These are phyloP conservation scores for Lacerta bilineata DNA, from an alignment of 2,797 vertebrate species.

Conservation along the genomic window DNA sequence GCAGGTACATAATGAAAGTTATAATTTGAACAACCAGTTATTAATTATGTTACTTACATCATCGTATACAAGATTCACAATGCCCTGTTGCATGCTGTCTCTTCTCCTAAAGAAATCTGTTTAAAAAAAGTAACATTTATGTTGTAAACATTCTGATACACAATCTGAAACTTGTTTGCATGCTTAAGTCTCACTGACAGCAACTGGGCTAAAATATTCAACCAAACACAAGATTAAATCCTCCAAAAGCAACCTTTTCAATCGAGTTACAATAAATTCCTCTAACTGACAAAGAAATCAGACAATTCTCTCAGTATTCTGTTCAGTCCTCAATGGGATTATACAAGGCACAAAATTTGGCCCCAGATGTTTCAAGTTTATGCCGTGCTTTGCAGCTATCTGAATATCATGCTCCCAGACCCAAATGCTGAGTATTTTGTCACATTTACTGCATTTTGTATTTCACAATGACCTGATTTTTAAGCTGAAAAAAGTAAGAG, in stretches of 20 bases:
- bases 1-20: not conserved
- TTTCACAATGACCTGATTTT: not conserved
- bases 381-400: no score
- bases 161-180: not conserved
- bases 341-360: not conserved
- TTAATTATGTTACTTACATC: constrained; percentile 83
- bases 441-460: not conserved
- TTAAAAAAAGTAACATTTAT: constrained; percentile 39
- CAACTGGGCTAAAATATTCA: not conserved
- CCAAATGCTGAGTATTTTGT: not conserved
- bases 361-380: not conserved
- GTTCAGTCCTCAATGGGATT: not conserved
- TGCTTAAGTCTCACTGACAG: not conserved
- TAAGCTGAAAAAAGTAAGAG: not conserved
- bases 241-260: not conserved
- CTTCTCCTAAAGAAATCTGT: constrained; percentile 89
- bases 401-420: no score
- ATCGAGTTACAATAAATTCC: not conserved
- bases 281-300: not conserved
- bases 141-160: not conserved
- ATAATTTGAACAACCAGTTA: not conserved
- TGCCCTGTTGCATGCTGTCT: constrained; percentile 89
- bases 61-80: constrained; percentile 90
- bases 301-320: not conserved
- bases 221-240: not conserved